Conservation (phyloP, 2,113 vertebrate species). For the Rostratula benghalensis region DNA sequence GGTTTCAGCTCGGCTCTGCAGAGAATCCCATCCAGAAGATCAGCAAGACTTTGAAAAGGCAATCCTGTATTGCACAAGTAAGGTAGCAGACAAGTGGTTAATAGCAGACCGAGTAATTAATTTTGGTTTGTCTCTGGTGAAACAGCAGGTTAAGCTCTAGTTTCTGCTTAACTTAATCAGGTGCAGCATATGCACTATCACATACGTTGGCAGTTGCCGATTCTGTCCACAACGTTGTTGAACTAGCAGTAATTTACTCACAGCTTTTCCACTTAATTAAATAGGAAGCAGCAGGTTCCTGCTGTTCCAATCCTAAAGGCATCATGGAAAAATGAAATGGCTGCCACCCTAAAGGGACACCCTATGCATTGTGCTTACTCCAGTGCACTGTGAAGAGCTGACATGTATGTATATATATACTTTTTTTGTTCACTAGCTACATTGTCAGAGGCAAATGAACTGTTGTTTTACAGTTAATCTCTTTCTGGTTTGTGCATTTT, state of each 20-base stretch:
- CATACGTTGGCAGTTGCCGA: constrained; percentile 51
- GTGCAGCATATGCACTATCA: constrained; percentile 26
- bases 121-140: constrained; percentile 43
- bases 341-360: constrained; percentile 17
- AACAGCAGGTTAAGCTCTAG: constrained; percentile 50
- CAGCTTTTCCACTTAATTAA: constrained; percentile 72
- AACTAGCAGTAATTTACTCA: constrained; percentile 55
- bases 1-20: not conserved
- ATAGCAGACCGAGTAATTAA: constrained; percentile 11
- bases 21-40: not conserved
- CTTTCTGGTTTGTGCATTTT: not conserved
- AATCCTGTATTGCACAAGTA: not conserved
- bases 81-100: constrained; percentile 44
- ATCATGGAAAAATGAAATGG: constrained; percentile 33
- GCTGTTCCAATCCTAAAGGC: constrained; percentile 57
- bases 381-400: not conserved
- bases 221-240: constrained; percentile 52
- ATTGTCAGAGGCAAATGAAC: not conserved
- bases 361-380: not conserved
- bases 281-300: constrained; percentile 72
- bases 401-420: not conserved
- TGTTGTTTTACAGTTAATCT: not conserved
- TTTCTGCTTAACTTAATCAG: constrained; percentile 62
- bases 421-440: not conserved
- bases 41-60: constrained; percentile 13